phyloP scores from a whole-genome alignment of 2,113 vertebrate genomes.

The Ramphastos sulfuratus region DNA sequence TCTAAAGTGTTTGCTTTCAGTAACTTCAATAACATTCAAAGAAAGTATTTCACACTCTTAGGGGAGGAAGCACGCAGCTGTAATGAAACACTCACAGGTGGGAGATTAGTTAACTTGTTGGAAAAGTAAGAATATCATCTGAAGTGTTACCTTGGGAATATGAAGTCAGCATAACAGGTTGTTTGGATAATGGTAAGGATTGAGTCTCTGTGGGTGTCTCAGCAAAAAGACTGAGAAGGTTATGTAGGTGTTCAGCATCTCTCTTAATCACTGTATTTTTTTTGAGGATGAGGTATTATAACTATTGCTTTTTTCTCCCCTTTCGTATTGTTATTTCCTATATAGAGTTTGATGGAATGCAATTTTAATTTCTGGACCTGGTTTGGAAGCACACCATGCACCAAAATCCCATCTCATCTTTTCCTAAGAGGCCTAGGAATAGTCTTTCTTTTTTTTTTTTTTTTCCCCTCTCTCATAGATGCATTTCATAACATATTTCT shows the following conservation, averaged over 20 bases:
- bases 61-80: background rate
- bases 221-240: background rate
- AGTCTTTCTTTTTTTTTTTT: too few species aligned
- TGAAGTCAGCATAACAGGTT: background rate
- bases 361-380: background rate
- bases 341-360: background rate
- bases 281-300: background rate
- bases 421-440: background rate
- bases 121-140: background rate
- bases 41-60: background rate
- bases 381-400: background rate
- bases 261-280: background rate
- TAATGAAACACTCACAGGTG: conserved; percentile 1
- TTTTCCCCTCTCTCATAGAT: background rate
- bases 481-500: background rate
- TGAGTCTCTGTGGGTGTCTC: background rate
- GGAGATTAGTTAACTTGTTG: background rate
- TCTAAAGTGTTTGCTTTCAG: background rate
- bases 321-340: background rate
- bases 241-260: background rate
- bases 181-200: fast-evolving
- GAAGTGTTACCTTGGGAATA: background rate
- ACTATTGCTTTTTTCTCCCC: background rate
- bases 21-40: background rate
- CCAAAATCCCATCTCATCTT: background rate